Evolutionary conservation across 1,140 invertebrate genomes (phyloP), one percentile per base, ranked within the genome.

Genomic region (Drosophila sp.): DNA sequence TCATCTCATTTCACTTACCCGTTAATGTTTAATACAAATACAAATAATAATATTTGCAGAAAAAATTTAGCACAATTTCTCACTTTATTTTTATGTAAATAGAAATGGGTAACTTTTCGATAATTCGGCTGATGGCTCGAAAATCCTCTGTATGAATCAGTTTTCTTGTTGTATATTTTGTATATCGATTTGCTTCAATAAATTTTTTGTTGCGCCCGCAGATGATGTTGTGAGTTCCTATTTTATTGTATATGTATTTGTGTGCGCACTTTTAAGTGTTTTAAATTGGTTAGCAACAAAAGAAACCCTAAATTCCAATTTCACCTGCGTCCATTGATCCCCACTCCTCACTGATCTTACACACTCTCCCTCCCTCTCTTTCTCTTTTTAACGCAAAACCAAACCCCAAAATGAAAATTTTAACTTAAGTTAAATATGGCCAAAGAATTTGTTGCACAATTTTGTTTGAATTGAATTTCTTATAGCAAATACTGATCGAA

Each of bases 401-500:
- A 81, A 84, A 73, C 23, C 41, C 27, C 54, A 65, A 40, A 70
- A 61, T 58, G n/a, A 60, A 66, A 47, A 35, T 6, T 72, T 65
- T 40, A 40, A 38, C 32, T 33, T 32, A 75, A 72, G 58, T 25
- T 41, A 56, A 66, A 47, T 74, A 25, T 72, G 76, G 57, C 30
- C 56, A 56, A 66, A 76, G 76, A 79, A 64, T 68, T 69, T 75
- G 67, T 77, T 81, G 76, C 90, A 84, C 81, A 79, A 78, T 71
- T 70, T 78, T 73, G 69, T 79, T 54, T 86, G 71, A 73, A 81
- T 70, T 76, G 64, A 60, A 67, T 76, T 87, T 86, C 35, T 86
- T 87, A 89, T 91, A 91, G 90, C 79, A 83, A 90, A 80, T 90
- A 76, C 87, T 91, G 82, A 90, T 85, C 68, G 90, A 92, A 64